Percentiles rank a stretch among this genome's conserved stretches.
phyloP scores from a whole-genome alignment of 2,888 invertebrate species.

The Caenorhabditis sp. region DNA sequence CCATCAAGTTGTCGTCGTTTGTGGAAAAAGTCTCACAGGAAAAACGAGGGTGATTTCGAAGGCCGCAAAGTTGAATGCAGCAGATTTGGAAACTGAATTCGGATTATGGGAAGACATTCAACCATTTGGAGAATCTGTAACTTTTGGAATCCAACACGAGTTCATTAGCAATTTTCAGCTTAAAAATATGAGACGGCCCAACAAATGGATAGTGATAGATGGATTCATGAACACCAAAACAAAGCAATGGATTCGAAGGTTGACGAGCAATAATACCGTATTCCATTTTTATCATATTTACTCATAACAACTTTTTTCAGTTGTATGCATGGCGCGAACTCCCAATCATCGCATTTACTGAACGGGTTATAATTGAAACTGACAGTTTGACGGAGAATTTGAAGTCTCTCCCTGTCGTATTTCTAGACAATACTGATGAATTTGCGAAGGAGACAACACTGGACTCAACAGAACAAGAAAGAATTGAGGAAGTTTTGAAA shows the following conservation, averaged over 20 bases:
- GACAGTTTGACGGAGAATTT: slow-evolving; percentile 29
- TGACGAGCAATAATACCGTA: slow-evolving; percentile 41
- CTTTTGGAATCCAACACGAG: not conserved
- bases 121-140: slow-evolving; percentile 44
- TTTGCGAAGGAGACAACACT: not conserved
- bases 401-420: slow-evolving; percentile 29
- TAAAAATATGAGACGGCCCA: slow-evolving; percentile 35
- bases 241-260: slow-evolving; percentile 39
- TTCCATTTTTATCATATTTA: no score
- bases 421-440: slow-evolving; percentile 20
- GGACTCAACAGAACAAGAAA: slow-evolving; percentile 1
- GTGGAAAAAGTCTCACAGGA: slow-evolving; percentile 45
- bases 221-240: slow-evolving; percentile 44
- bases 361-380: slow-evolving; percentile 60
- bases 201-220: slow-evolving; percentile 63
- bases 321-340: slow-evolving; percentile 49
- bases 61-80: slow-evolving; percentile 28
- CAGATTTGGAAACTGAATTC: slow-evolving; percentile 50
- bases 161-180: slow-evolving; percentile 7
- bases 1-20: slow-evolving; percentile 58
- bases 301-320: slow-evolving; percentile 16
- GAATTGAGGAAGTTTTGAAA: slow-evolving; percentile 37
- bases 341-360: slow-evolving; percentile 31
- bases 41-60: slow-evolving; percentile 53
- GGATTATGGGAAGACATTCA: slow-evolving; percentile 59